Conservation (phyloP, 2,113 vertebrate species). For the Centropus bengalensis region DNA sequence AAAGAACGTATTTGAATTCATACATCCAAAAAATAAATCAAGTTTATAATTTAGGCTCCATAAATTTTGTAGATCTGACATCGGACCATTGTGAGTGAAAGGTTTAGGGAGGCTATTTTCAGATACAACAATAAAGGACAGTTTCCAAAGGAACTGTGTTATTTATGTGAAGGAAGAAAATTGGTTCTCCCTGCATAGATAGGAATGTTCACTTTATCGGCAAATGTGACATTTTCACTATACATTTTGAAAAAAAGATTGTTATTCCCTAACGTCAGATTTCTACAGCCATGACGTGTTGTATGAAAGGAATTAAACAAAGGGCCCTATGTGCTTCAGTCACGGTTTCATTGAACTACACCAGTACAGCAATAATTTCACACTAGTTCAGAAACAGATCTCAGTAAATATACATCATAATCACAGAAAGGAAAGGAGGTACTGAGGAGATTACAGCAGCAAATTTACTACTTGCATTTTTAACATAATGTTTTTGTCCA, state of each 20-base stretch:
- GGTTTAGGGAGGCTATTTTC: constrained; percentile 17
- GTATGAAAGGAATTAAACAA: background rate
- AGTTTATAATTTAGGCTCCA: constrained; percentile 23
- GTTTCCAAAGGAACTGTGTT: background rate
- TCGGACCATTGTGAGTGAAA: constrained; percentile 14
- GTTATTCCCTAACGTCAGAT: background rate
- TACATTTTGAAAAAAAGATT: background rate
- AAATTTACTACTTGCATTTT: constrained; percentile 3
- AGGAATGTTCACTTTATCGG: constrained; percentile 23
- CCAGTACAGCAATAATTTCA: background rate
- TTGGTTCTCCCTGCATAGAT: background rate
- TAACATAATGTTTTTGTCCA: background rate
- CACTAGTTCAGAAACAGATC: background rate
- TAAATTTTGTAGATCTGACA: constrained; percentile 28
- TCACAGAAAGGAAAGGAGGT: background rate
- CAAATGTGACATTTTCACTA: constrained; percentile 6
- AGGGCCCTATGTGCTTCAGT: background rate
- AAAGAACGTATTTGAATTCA: constrained; percentile 40
- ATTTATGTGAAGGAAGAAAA: constrained; percentile 1
- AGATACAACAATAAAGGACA: background rate
- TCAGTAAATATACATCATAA: background rate
- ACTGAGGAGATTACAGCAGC: background rate
- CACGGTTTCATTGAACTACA: background rate
- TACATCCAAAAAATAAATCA: constrained; percentile 35
- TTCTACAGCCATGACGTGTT: background rate